phyloP scores from a whole-genome alignment of 2,113 vertebrate genomes.

The Pedetes capensis region DNA sequence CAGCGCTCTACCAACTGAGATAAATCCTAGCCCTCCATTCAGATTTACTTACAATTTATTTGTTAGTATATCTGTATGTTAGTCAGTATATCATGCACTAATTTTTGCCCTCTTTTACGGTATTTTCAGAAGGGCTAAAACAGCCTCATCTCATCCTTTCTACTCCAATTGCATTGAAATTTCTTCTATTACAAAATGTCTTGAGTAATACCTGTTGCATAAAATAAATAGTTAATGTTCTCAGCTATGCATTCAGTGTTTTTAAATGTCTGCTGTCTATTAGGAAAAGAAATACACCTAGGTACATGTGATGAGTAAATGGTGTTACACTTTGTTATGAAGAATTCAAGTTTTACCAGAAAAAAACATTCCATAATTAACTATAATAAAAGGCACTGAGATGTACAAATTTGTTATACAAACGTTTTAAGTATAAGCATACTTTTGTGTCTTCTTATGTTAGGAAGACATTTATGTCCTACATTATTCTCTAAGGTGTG shows the following conservation, averaged over 20 bases:
- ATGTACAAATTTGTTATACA: background rate
- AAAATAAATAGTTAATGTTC: background rate
- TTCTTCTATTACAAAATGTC: background rate
- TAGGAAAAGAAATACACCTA: background rate
- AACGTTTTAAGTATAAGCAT: background rate
- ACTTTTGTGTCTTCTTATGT: background rate
- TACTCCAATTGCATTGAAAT: background rate
- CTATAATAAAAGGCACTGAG: background rate
- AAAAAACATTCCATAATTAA: background rate
- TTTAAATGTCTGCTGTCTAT: background rate
- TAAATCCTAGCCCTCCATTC: no score
- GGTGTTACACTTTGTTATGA: background rate
- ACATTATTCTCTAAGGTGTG: background rate
- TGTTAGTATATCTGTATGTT: accelerated
- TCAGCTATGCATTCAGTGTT: background rate
- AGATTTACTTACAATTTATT: background rate
- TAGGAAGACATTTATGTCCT: background rate
- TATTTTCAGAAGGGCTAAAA: background rate
- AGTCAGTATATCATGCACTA: background rate
- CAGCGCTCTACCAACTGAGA: no score
- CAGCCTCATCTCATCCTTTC: background rate
- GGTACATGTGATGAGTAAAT: background rate
- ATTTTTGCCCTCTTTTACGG: background rate
- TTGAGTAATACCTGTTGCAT: background rate
- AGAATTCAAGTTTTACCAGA: background rate